Conservation (phyloP, 2,113 vertebrate species). For the Seriola dumerili region DNA sequence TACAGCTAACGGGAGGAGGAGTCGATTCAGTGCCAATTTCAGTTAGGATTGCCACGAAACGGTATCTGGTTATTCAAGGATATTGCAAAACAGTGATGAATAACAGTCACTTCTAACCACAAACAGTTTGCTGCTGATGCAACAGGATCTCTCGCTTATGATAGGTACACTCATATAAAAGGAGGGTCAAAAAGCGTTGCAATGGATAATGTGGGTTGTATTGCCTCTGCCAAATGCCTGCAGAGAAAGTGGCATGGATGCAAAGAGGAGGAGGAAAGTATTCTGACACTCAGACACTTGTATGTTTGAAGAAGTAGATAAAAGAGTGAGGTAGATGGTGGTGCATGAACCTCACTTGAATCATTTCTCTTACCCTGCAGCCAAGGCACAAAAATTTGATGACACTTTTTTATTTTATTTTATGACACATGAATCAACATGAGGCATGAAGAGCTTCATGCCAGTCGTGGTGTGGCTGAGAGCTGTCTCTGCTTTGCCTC, state of each 20-base stretch:
- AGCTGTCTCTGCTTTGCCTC: slow-evolving; percentile 28
- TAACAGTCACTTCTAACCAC: slow-evolving; percentile 77
- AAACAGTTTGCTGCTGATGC: slow-evolving; percentile 78
- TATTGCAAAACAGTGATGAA: slow-evolving; percentile 80
- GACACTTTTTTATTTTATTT: slow-evolving; percentile 47
- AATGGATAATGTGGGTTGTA: slow-evolving; percentile 31
- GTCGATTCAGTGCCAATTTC: slow-evolving; percentile 59
- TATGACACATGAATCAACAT: slow-evolving; percentile 59
- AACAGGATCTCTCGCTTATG: slow-evolving; percentile 69
- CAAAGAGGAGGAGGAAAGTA: slow-evolving; percentile 11
- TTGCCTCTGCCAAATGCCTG: not conserved
- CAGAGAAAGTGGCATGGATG: slow-evolving; percentile 19
- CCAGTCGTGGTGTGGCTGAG: slow-evolving; percentile 47
- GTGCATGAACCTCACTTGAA: slow-evolving; percentile 41
- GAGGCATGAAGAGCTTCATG: slow-evolving; percentile 44
- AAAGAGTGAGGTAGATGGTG: slow-evolving; percentile 51
- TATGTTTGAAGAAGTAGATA: slow-evolving; percentile 44
- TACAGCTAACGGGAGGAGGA: slow-evolving; percentile 40
- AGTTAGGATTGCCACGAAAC: slow-evolving; percentile 67
- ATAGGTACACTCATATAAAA: slow-evolving; percentile 46
- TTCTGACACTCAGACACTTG: slow-evolving; percentile 26
- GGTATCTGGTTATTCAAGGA: slow-evolving; percentile 72
- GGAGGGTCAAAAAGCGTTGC: slow-evolving; percentile 21
- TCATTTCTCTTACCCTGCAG: slow-evolving; percentile 31
- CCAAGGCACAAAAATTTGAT: slow-evolving; percentile 47